Evolutionary conservation across 2,888 invertebrate genomes (phyloP).

Genomic region (Amphipyra berbera): DNA sequence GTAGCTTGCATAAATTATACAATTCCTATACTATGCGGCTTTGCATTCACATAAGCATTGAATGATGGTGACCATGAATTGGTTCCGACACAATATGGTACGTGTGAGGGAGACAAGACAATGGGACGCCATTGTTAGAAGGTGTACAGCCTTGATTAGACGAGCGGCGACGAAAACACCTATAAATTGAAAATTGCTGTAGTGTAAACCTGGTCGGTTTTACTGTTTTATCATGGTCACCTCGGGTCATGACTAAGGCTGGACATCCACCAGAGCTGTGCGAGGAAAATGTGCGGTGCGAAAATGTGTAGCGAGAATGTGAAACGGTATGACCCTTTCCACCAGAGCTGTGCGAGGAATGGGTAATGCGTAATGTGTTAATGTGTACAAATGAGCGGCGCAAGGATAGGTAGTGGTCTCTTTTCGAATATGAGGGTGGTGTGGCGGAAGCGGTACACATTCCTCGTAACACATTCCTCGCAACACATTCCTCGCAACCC

Average conservation of each 20-base stretch:
- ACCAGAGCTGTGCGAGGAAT: too few species aligned
- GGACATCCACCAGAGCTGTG: too few species aligned
- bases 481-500: too few species aligned
- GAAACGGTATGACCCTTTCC: too few species aligned
- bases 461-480: too few species aligned
- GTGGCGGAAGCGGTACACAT: too few species aligned
- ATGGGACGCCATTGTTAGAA: constrained; percentile 24
- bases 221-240: background rate
- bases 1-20: background rate
- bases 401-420: too few species aligned
- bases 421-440: too few species aligned
- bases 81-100: background rate
- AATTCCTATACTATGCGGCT: background rate
- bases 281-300: too few species aligned
- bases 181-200: constrained; percentile 31
- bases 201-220: background rate
- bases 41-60: constrained; percentile 16
- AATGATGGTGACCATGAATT: constrained; percentile 36
- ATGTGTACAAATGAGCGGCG: too few species aligned
- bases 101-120: constrained; percentile 24
- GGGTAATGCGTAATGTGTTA: too few species aligned
- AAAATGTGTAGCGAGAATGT: too few species aligned
- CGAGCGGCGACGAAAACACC: constrained; percentile 10
- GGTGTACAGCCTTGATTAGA: constrained; percentile 15
- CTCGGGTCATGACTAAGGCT: background rate